Evolutionary conservation across 2,797 vertebrate species (phyloP).

Genomic region (Tolypeutes matacus): DNA sequence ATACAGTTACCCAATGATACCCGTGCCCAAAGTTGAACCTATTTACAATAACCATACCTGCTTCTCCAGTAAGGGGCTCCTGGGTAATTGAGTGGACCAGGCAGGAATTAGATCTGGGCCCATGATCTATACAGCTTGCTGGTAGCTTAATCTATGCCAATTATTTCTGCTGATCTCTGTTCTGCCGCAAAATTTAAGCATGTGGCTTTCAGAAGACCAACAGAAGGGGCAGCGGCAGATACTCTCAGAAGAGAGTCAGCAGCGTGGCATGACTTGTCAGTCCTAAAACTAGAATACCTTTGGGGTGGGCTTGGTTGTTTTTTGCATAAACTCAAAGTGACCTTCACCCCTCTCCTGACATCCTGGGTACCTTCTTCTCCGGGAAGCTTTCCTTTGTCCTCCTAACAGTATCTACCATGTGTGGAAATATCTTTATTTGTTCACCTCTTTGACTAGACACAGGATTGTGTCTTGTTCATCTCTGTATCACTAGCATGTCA

Average conservation of each 20-base stretch:
- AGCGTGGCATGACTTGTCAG: not conserved
- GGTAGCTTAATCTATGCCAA: slow-evolving; percentile 76
- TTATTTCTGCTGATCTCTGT: slow-evolving; percentile 7
- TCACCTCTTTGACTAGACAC: not conserved
- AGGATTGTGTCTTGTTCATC: not conserved
- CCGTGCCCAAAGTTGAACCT: slow-evolving; percentile 63
- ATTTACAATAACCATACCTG: slow-evolving; percentile 76
- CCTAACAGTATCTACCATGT: fast-evolving
- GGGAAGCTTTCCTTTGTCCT: not conserved
- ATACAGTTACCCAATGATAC: slow-evolving; percentile 78
- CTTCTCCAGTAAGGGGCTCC: slow-evolving; percentile 72
- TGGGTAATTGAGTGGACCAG: slow-evolving; percentile 79
- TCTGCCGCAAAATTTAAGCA: slow-evolving; percentile 6
- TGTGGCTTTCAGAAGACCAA: slow-evolving; percentile 48
- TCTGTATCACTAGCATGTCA: not conserved
- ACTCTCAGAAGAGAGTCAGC: not conserved
- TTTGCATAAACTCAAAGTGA: not conserved
- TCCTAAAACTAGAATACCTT: not conserved
- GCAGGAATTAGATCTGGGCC: slow-evolving; percentile 78
- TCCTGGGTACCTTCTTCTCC: not conserved
- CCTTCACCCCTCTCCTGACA: not conserved
- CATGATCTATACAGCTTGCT: slow-evolving; percentile 72
- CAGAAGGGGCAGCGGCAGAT: not conserved
- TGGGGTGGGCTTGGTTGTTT: not conserved
- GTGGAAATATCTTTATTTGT: not conserved